A percentile compares a stretch with the other conserved stretches of the same genome.
These are phyloP conservation scores for Sebastes cheni DNA, from an alignment of 2,797 vertebrate genomes.

Conservation along the genomic window DNA sequence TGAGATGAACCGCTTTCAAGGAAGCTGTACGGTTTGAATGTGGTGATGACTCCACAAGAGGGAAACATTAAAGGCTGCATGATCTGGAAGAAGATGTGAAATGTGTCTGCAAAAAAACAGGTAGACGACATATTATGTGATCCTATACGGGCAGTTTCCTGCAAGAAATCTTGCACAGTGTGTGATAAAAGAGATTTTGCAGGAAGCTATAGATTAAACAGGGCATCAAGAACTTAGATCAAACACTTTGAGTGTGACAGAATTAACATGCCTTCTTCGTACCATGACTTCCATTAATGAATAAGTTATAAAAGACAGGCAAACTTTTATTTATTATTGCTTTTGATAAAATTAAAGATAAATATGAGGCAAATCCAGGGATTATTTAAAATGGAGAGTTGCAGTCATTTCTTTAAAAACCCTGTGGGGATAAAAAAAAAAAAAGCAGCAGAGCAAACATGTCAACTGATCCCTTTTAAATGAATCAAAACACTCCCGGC, in stretches of 20 bases:
- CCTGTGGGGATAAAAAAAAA: constrained; percentile 1
- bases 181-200: neutral
- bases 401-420: constrained; percentile 15
- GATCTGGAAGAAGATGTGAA: neutral
- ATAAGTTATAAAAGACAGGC: neutral
- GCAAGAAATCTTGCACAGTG: neutral
- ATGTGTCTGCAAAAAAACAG: neutral
- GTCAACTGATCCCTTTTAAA: constrained; percentile 50
- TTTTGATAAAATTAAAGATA: neutral
- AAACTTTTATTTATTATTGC: neutral
- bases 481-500: constrained; percentile 39
- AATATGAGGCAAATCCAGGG: neutral
- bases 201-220: neutral
- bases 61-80: neutral
- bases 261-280: neutral
- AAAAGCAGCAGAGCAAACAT: constrained; percentile 39
- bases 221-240: neutral
- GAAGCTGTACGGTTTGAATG: neutral
- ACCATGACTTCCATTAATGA: neutral
- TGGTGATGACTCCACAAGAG: neutral
- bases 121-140: neutral
- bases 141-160: neutral
- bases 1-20: neutral
- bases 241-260: neutral
- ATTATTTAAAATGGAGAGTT: constrained; percentile 22